Evolutionary conservation across 2,888 invertebrate genomes (phyloP), one percentile per base, ranked within the genome.

Genomic region (Vesta saturnalis): DNA sequence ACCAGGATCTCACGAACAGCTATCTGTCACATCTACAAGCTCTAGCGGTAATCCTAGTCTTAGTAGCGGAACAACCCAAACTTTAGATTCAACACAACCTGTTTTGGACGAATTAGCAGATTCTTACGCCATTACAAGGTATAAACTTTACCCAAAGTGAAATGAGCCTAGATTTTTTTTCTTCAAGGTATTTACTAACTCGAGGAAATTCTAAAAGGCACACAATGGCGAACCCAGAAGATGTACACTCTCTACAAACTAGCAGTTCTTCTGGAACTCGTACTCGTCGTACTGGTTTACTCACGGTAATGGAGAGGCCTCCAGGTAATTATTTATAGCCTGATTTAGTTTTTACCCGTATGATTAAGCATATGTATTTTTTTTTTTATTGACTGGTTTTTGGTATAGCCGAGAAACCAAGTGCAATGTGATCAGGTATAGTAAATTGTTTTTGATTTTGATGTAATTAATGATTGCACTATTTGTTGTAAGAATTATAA

Each of bases 271-370:
- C 81, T 23, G 79, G 82, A 57, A 84, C 84, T 6, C 87, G 94
- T 73, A 91, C 93, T 49, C 87, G 95, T 74, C 87, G 95, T 65
- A 93, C 93, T 3, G 95, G 96, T 73, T 87, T 96, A 10, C 87
- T 93, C 23, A 94, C 95, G 0, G 96, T 95, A 21, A 94, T 94
- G 77, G 95, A 95, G 82, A 85, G 94, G 72, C 93, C 93, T 15
- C 95, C 95, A 84, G 95, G 95, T 95, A 85, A 3, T 2, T 56
- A 3, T 14, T 58, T n/a, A n/a, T 54, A 43, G 5, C 2, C 12
- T 43, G 14, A 43, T 12, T 43, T 43, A 6, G 30, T 14, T 15
- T 39, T 39, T 1, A 39, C n/a, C n/a, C n/a, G 39, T 39, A 1
- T 49, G 18, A 15, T 49, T 4, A 30, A 30, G 30, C 30, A 30